Base-by-base conservation (phyloP, 1,140 invertebrate species). In the Palaemon carinicauda region DNA sequence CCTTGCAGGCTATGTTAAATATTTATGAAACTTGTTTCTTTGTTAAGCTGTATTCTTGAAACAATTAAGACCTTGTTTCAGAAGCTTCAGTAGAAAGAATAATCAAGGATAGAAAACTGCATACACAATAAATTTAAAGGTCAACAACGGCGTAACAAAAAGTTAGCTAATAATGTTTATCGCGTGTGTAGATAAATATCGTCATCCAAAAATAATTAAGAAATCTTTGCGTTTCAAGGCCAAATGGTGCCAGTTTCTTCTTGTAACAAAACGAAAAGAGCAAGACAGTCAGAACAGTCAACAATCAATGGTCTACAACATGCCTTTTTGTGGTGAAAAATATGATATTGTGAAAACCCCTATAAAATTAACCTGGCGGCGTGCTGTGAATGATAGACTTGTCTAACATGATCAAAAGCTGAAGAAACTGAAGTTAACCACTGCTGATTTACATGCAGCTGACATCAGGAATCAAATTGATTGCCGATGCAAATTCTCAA, bases 371-470 rank as follows among this genome's bases (percentile, higher is more conserved):
- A 79, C 10, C 29, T 24, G 51, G 21, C 56, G 77, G 77, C 75
- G 51, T 27, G 17, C 51, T 79, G 77, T 24, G 24, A 53, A 79
- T 79, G 77, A 53, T 5, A 27, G 51, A 54, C 52, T 50, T 79
- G 21, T 29, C 24, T 51, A 17, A 27, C 24, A 50, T 53, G 27
- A 19, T 27, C 52, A 27, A 79, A 53, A 79, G 33, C 51, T 21
- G 77, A 80, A 31, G 29, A 81, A 17, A 65, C 69, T 14, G 19
- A 53, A 29, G 51, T 79, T 21, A 24, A 53, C 56, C 56, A 50
- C 52, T 29, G 29, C 77, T 79, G 51, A 79, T 54, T 27, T 79
- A 31, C 51, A 79, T 79, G 77, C 50, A 79, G 77, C 77, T n/a
- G n/a, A n/a, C n/a, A n/a, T n/a, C n/a, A n/a, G n/a, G n/a, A n/a